Evolutionary conservation across 1,140 invertebrate species (phyloP).

Genomic region (Eriosoma lanigerum): DNA sequence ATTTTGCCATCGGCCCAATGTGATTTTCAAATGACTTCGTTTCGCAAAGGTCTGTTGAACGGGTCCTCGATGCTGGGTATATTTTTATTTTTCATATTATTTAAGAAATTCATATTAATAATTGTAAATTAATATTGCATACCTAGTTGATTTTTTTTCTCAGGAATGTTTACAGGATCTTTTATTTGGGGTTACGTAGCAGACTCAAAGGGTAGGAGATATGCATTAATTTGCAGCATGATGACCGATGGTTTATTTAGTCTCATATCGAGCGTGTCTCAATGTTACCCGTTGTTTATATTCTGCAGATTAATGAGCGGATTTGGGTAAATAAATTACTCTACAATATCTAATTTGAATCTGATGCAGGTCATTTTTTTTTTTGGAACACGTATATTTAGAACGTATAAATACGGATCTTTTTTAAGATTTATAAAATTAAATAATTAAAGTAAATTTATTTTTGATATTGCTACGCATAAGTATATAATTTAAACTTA

Average conservation of each 20-base stretch:
- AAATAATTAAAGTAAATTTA: no score
- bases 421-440: no score
- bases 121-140: not conserved
- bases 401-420: no score
- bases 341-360: no score
- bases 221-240: constrained; percentile 83
- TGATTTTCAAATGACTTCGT: constrained; percentile 82
- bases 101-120: not conserved
- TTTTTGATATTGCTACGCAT: no score
- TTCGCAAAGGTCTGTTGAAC: constrained; percentile 86
- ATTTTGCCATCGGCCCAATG: constrained; percentile 89
- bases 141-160: constrained; percentile 57
- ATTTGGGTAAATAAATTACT: constrained; percentile 69
- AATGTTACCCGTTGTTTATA: constrained; percentile 83
- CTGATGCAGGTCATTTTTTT: no score
- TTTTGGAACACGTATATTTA: no score
- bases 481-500: no score
- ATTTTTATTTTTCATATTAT: not conserved
- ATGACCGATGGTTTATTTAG: constrained; percentile 87
- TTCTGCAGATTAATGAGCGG: constrained; percentile 87
- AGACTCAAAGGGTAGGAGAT: constrained; percentile 80
- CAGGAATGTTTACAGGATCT: constrained; percentile 91
- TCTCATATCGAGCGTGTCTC: constrained; percentile 82
- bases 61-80: constrained; percentile 59
- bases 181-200: constrained; percentile 89